Evolutionary conservation across 2,888 invertebrate species (phyloP), one percentile per base, ranked within the genome.

Genomic region (Catocala sponsa): DNA sequence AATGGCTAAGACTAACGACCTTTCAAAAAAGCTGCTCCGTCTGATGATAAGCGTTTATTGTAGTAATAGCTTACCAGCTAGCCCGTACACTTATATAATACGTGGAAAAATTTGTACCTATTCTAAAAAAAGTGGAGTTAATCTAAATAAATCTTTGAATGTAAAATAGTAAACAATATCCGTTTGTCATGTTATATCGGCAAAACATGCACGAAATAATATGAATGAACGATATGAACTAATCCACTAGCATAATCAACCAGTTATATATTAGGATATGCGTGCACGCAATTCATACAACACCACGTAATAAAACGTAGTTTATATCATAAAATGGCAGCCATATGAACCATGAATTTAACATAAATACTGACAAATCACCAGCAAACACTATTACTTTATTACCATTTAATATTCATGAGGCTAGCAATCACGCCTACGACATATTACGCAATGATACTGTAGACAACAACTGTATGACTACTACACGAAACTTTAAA

Each of bases 401-500:
- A 52, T 25, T 42, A 48, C 41, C 47, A 42, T 42, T 59, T 42
- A 25, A 59, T 59, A 59, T 59, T 59, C 53, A 59, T 53, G 59
- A 59, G 42, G 11, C 48, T 33, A 43, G 38, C 38, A 50, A 50
- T 12, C 33, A 49, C 48, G 12, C 35, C 50, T 32, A 50, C 35
- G 13, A 48, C 25, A 35, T 44, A 49, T 49, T 12, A 12, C 25
- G 49, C 38, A 43, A 50, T 6, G 32, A 49, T 5, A 50, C 35
- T 38, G 50, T 49, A 53, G 48, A 43, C 48, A 25, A 43, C 42
- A 12, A 11, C 48, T 35, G 9, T 42, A 47, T 9, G 44, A 52
- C 32, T 48, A 12, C 50, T 38, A 10, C 44, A 46, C 44, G 43
- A n/a, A 38, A 57, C 51, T 50, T 1, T 6, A 25, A 59, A 32